These are phyloP conservation scores for Borostomias antarcticus DNA, from an alignment of 2,797 vertebrate genomes.

Conservation along the genomic window DNA sequence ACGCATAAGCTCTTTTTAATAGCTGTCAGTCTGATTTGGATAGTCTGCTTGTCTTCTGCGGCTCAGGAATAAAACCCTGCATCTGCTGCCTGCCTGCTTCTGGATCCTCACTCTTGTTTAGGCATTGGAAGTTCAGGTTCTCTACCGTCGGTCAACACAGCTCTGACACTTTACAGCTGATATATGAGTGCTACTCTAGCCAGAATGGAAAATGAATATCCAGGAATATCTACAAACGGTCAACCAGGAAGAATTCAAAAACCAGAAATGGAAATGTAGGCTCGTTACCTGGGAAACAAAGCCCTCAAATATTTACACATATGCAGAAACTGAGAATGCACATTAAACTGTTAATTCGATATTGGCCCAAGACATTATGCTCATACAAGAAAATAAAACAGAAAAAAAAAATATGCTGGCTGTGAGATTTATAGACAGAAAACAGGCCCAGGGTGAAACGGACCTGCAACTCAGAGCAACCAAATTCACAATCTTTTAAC, in stretches of 20 bases:
- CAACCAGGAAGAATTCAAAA: conserved; percentile 18
- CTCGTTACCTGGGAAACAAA: conserved; percentile 33
- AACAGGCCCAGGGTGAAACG: conserved; percentile 77
- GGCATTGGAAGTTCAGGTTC: too few relatives aligned
- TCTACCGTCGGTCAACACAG: background rate
- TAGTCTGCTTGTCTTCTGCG: too few relatives aligned
- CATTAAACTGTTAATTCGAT: conserved; percentile 70
- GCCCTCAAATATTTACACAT: conserved; percentile 34
- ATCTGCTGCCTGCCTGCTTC: too few relatives aligned
- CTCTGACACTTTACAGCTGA: conserved; percentile 22
- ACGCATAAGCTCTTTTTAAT: too few relatives aligned
- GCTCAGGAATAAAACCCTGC: too few relatives aligned
- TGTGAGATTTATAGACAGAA: conserved; percentile 82
- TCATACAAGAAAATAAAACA: conserved; percentile 47
- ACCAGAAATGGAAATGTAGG: conserved; percentile 28
- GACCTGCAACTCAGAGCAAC: conserved; percentile 65
- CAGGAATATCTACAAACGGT: background rate
- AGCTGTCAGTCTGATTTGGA: too few relatives aligned
- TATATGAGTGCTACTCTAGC: too few relatives aligned
- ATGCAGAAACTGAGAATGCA: conserved; percentile 62
- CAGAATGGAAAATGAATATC: background rate
- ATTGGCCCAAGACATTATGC: conserved; percentile 64
- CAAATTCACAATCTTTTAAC: conserved; percentile 70
- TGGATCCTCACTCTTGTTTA: too few relatives aligned
- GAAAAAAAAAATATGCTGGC: conserved; percentile 55